A percentile compares a stretch with the other conserved stretches of the same genome.
phyloP scores from a whole-genome alignment of 2,888 invertebrate species.

The Ormyrus pomaceus region DNA sequence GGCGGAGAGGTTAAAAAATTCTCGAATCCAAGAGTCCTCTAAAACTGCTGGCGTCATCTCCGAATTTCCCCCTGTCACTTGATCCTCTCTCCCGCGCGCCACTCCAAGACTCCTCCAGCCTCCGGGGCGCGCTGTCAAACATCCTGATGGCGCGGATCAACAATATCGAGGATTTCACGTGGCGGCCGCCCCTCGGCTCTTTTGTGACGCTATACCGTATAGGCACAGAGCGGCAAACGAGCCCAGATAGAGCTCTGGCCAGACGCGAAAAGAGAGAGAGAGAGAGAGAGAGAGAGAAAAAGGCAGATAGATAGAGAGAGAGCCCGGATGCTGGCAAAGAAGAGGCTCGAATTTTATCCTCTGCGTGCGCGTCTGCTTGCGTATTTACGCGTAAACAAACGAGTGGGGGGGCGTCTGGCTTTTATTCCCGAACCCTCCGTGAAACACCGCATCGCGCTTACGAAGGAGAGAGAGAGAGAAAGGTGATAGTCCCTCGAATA shows the following conservation, averaged over 20 bases:
- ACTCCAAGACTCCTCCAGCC: constrained; percentile 31
- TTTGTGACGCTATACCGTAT: constrained; percentile 22
- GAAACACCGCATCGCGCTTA: background rate
- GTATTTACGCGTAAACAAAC: constrained; percentile 47
- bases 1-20: constrained; percentile 3
- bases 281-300: background rate
- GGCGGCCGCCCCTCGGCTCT: background rate
- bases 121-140: constrained; percentile 22
- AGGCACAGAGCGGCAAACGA: background rate
- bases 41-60: constrained; percentile 40
- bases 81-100: constrained; percentile 31
- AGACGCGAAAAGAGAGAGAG: background rate
- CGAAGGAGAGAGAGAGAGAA: background rate
- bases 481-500: constrained; percentile 28
- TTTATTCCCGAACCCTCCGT: constrained; percentile 30
- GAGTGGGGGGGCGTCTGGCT: background rate
- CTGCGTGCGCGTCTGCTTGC: background rate
- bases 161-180: constrained; percentile 42
- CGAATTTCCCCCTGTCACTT: constrained; percentile 35
- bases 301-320: background rate
- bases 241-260: background rate
- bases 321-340: background rate
- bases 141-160: constrained; percentile 33
- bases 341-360: constrained; percentile 35
- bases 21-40: background rate